Conservation (phyloP, 2,113 vertebrate genomes). For the Chelonoidis abingdonii region DNA sequence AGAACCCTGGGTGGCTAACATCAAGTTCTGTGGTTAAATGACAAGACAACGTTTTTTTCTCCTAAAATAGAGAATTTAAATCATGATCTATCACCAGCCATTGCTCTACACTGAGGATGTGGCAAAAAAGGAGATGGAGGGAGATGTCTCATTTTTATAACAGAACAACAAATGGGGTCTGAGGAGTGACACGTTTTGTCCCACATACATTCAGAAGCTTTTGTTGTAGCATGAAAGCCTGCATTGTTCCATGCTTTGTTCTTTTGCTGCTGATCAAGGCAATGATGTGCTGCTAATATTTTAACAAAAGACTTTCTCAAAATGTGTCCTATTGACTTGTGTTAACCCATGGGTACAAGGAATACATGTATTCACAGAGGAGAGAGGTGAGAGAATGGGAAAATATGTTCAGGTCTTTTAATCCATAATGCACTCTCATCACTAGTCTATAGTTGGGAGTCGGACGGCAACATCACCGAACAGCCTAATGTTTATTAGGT, state of each 20-base stretch:
- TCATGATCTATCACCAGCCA: slow-evolving; percentile 19
- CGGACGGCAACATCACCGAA: neutral
- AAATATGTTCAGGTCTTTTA: neutral
- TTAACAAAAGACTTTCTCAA: slow-evolving; percentile 37
- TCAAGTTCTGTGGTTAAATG: neutral
- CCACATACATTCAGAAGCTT: slow-evolving; percentile 50
- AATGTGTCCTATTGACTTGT: slow-evolving; percentile 37
- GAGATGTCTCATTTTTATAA: slow-evolving; percentile 41
- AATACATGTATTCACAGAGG: neutral
- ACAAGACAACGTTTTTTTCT: neutral
- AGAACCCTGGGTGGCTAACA: neutral
- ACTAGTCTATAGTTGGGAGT: neutral
- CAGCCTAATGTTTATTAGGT: neutral
- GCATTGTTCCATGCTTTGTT: slow-evolving; percentile 34
- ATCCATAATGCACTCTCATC: neutral
- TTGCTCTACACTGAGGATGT: slow-evolving; percentile 13
- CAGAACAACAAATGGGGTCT: slow-evolving; percentile 13
- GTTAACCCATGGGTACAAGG: slow-evolving; percentile 19
- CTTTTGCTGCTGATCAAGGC: slow-evolving; percentile 40
- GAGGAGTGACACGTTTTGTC: slow-evolving; percentile 52
- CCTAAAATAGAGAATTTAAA: slow-evolving; percentile 24
- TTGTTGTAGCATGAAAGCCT: slow-evolving; percentile 60
- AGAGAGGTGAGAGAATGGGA: neutral
- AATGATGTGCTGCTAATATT: slow-evolving; percentile 55
- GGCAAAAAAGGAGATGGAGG: neutral